Conservation (phyloP, 2,888 invertebrate genomes). For the Drepanosiphum platanoidis region DNA sequence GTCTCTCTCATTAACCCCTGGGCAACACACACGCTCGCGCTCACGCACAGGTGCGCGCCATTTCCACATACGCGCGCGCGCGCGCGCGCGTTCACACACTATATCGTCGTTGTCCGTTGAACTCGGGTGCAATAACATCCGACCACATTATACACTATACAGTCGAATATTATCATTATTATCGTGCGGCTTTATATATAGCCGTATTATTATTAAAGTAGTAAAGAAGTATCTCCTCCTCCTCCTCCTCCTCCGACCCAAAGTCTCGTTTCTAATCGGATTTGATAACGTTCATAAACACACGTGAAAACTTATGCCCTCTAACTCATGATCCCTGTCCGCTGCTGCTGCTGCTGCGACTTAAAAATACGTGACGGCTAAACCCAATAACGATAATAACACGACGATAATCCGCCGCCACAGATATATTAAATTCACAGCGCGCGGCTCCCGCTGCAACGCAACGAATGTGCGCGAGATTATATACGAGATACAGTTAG, state of each 20-base stretch:
- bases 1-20: slow-evolving; percentile 50
- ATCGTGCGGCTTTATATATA: background rate
- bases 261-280: slow-evolving; percentile 42
- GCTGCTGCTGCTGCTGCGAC: background rate
- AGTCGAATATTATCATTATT: slow-evolving; percentile 28
- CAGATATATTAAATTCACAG: no score
- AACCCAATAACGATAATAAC: background rate
- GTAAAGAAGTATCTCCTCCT: no score
- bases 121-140: slow-evolving; percentile 57
- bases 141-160: slow-evolving; percentile 6
- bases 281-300: background rate
- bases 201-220: background rate
- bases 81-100: background rate
- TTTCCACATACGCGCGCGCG: background rate
- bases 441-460: background rate
- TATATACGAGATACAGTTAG: no score
- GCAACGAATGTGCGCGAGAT: background rate
- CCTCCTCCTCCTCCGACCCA: no score
- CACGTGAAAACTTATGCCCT: background rate
- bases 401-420: background rate
- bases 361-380: background rate
- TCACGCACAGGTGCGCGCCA: background rate
- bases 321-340: background rate
- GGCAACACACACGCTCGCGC: slow-evolving; percentile 25
- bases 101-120: slow-evolving; percentile 31